Base-by-base conservation (phyloP, 1,140 invertebrate species). In the Macrobrachium rosenbergii region DNA sequence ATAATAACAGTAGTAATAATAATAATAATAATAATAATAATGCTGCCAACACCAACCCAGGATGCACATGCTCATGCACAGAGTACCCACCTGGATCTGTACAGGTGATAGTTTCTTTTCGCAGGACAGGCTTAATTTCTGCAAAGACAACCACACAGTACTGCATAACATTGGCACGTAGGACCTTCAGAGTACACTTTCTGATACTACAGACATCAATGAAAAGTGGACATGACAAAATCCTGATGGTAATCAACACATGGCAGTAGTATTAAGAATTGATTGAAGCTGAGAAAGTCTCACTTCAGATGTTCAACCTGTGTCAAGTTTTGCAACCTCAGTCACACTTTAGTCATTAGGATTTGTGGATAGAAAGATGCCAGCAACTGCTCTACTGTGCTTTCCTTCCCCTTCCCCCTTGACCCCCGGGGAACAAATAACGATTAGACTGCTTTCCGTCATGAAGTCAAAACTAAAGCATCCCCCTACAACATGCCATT, bases 71-170 rank as follows among this genome's bases (percentile, higher is more conserved):
- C 78, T 67, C 78, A 81, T 67, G 78, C 78, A 37, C 28, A 17
- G 16, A 63, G 45, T 81, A 83, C 89, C 80, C 78, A 89, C 89
- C 89, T 81, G 86, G 83, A 78, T 89, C 86, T 73, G 86, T 88
- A 75, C 85, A 83, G 59, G 73, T 59, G 77, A 89, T 88, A 63
- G 83, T 89, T 83, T 89, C 89, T 86, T 84, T 89, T 23, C 85
- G 58, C 5, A 89, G 82, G 45, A 89, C 90, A 19, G 84, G 83
- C 52, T 90, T 90, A 82, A 90, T 91, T 58, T 88, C 87, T 82
- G 90, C 67, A 90, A 91, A 85, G 58, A 89, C 60, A 75, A 89
- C 82, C 19, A 88, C 85, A 58, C 80, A 82, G 69, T 82, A 88
- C 11, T 28, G 78, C 78, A 21, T 81, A 81, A 81, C 78, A 81